Percentiles rank a stretch among this genome's conserved stretches.
Conservation (phyloP, 2,113 vertebrate species). For the Pachyramphus minor region DNA sequence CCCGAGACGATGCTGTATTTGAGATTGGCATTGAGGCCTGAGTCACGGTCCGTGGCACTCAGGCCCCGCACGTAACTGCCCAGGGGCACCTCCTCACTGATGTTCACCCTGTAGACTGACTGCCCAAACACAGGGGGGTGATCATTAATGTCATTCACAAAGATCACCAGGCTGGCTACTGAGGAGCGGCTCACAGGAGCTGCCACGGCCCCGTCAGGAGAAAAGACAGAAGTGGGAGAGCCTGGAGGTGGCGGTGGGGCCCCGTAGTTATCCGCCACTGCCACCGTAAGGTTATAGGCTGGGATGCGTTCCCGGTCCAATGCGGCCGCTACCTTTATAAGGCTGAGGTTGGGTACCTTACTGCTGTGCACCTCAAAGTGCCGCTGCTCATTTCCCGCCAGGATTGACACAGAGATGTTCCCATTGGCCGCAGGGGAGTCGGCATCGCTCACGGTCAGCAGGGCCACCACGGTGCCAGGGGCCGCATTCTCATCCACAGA, state of each 20-base stretch:
- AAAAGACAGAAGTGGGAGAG: background rate
- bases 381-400: constrained; percentile 93
- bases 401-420: constrained; percentile 93
- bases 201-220: background rate
- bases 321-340: constrained; percentile 94
- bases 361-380: constrained; percentile 97
- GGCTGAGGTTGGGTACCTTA: constrained; percentile 93
- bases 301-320: constrained; percentile 94
- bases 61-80: constrained; percentile 95
- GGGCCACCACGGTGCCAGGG: constrained; percentile 91
- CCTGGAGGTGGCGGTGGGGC: background rate
- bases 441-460: constrained; percentile 92
- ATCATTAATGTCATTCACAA: constrained; percentile 96
- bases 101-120: constrained; percentile 84
- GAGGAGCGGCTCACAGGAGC: constrained; percentile 85
- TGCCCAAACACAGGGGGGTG: constrained; percentile 93
- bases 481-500: constrained; percentile 95
- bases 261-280: constrained; percentile 85
- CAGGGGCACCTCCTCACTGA: constrained; percentile 90
- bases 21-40: constrained; percentile 94
- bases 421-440: constrained; percentile 92
- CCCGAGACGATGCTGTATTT: constrained; percentile 94
- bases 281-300: constrained; percentile 95
- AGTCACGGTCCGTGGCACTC: constrained; percentile 93
- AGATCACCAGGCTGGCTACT: constrained; percentile 93